Evolutionary conservation across 1,140 invertebrate species (phyloP).

Genomic region (Phymorhynchus buccinoides): DNA sequence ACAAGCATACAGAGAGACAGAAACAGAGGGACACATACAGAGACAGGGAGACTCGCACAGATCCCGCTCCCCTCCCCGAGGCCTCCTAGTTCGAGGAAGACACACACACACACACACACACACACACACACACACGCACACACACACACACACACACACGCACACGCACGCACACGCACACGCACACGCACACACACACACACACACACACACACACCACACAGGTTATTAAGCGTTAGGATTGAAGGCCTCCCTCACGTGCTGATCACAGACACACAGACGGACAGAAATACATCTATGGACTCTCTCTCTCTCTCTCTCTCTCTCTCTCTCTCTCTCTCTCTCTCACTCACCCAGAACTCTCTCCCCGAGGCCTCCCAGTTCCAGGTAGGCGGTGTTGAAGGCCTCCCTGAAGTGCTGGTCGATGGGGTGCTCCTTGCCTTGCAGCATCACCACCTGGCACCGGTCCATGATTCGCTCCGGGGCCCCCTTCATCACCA

Average conservation of each 20-base stretch:
- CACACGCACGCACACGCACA: neutral
- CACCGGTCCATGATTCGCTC: constrained; percentile 98
- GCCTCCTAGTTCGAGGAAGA: neutral
- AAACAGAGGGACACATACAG: no score
- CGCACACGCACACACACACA: neutral
- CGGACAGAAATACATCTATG: no score
- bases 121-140: no score
- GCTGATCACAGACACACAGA: no score
- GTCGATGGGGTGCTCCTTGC: constrained; percentile 94
- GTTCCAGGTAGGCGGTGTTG: constrained; percentile 97
- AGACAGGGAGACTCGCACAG: no score
- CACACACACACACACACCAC: no score
- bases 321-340: neutral
- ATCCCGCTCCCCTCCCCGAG: neutral
- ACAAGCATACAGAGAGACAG: no score
- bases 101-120: neutral
- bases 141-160: neutral
- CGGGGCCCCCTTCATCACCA: constrained; percentile 99
- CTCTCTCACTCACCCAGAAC: constrained; percentile 82
- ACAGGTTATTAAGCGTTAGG: no score
- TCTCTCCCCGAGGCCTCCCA: constrained; percentile 97
- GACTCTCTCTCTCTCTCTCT: neutral
- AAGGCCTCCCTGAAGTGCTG: constrained; percentile 98
- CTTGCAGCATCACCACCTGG: constrained; percentile 95
- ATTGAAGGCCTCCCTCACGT: no score